These are phyloP conservation scores for Delichon dasypus DNA, from an alignment of 2,797 vertebrate genomes.

Conservation along the genomic window DNA sequence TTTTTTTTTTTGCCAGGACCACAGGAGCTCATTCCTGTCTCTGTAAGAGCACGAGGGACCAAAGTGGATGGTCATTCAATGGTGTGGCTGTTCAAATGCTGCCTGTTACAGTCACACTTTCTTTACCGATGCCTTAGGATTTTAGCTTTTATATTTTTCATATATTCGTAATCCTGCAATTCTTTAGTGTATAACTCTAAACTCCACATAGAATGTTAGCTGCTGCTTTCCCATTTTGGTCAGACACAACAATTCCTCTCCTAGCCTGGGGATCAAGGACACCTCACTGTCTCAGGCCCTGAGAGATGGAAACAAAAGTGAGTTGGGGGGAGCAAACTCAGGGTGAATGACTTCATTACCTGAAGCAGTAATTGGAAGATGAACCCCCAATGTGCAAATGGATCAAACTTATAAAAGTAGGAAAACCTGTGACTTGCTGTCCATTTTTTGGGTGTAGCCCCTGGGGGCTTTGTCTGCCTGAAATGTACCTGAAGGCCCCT, in stretches of 20 bases:
- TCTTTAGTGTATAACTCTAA: background rate
- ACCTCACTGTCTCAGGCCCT: background rate
- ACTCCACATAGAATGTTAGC: background rate
- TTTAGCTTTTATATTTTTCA: background rate
- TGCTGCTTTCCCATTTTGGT: background rate
- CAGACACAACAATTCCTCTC: background rate
- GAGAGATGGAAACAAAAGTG: background rate
- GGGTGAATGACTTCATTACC: background rate
- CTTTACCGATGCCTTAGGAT: background rate
- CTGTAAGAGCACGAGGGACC: background rate
- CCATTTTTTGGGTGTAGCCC: background rate
- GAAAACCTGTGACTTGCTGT: fast-evolving
- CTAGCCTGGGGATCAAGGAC: background rate
- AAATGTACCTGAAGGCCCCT: background rate
- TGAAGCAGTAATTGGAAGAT: background rate
- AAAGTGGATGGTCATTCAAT: background rate
- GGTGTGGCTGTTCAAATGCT: background rate
- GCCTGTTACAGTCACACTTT: fast-evolving
- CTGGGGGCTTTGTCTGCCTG: fast-evolving
- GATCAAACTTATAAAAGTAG: background rate
- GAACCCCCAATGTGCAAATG: background rate
- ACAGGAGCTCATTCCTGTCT: background rate
- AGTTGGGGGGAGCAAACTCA: background rate
- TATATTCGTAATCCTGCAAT: background rate
- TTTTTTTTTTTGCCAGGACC: background rate